These are phyloP conservation scores for Carollia perspicillata DNA, from an alignment of 2,113 vertebrate genomes.

Conservation along the genomic window DNA sequence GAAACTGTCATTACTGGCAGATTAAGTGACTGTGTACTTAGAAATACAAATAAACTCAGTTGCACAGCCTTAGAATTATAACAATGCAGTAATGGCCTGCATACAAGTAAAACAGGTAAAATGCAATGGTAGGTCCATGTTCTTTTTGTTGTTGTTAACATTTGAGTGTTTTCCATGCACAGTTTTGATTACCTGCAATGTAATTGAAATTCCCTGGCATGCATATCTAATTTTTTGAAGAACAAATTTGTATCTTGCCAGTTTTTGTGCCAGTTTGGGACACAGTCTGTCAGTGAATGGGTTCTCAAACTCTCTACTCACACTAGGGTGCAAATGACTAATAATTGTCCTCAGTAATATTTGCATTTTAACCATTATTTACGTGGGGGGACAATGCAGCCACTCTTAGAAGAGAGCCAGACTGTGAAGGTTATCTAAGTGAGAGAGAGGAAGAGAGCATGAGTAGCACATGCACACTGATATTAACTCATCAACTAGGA, in stretches of 20 bases:
- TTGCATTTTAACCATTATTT: not conserved
- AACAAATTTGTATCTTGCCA: not conserved
- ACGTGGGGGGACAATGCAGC: not conserved
- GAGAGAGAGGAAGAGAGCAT: not conserved
- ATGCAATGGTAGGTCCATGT: not conserved
- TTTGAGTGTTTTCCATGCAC: not conserved
- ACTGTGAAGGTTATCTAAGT: not conserved
- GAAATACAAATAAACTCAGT: constrained; percentile 40
- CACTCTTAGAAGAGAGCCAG: not conserved
- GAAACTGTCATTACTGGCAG: constrained; percentile 36
- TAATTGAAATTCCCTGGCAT: not conserved
- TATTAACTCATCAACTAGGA: not conserved
- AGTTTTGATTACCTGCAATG: not conserved
- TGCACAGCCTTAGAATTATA: not conserved
- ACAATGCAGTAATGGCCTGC: not conserved
- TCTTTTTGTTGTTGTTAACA: not conserved
- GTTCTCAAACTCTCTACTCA: not conserved
- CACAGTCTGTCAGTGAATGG: not conserved
- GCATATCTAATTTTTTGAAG: constrained; percentile 7
- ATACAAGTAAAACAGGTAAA: not conserved
- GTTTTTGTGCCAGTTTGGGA: not conserved
- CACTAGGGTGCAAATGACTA: not conserved
- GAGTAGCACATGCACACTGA: not conserved
- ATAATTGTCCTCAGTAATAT: not conserved
- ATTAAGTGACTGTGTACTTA: constrained; percentile 41